Percentiles rank a stretch among this genome's conserved stretches.
phyloP scores from a whole-genome alignment of 2,113 vertebrate genomes.

The Alouatta palliata region DNA sequence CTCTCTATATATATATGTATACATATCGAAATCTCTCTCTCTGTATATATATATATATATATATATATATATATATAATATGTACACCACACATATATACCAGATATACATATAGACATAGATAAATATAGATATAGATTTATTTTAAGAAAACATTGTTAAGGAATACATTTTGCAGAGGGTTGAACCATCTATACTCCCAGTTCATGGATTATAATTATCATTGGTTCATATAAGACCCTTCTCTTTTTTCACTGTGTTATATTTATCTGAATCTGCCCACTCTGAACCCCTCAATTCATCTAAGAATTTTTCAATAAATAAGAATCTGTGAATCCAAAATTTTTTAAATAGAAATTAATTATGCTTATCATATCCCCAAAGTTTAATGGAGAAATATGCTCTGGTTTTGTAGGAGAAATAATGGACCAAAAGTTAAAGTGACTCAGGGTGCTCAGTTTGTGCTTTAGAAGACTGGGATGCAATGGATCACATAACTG shows the following conservation, averaged over 20 bases:
- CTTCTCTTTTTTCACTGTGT: conserved; percentile 37
- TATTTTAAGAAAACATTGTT: not conserved
- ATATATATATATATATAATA: not conserved
- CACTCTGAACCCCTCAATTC: not conserved
- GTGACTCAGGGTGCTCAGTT: not conserved
- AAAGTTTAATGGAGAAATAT: conserved; percentile 7
- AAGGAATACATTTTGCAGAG: not conserved
- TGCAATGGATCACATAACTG: not conserved
- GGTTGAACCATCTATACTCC: not conserved
- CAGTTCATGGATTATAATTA: not conserved
- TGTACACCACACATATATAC: not conserved
- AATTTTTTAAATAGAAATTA: conserved; percentile 52
- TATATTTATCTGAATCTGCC: not conserved
- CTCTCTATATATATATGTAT: not conserved
- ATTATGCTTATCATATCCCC: not conserved
- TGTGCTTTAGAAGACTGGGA: not conserved
- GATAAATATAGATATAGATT: not conserved
- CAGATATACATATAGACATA: not conserved
- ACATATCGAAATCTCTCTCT: not conserved
- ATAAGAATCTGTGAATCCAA: not conserved
- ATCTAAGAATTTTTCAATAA: not conserved
- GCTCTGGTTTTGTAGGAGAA: not conserved
- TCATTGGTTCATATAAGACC: not conserved
- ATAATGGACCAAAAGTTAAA: not conserved
- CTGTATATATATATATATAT: not conserved